These are phyloP conservation scores for Lasioglossum oenotherae DNA, from an alignment of 2,888 invertebrate species.

Conservation along the genomic window DNA sequence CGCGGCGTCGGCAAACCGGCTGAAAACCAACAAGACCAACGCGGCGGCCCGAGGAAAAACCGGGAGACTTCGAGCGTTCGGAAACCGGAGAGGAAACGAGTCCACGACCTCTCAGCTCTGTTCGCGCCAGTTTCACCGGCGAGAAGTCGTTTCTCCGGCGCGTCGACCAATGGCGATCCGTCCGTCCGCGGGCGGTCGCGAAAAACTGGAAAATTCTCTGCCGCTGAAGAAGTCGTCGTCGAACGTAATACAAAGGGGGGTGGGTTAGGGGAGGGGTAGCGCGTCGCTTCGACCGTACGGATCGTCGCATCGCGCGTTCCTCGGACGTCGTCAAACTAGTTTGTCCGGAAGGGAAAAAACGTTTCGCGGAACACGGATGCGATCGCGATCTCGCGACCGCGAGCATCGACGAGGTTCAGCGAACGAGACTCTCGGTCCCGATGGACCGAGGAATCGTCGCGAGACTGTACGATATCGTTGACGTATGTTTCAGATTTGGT, in stretches of 20 bases:
- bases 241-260: not conserved
- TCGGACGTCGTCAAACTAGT: constrained; percentile 48
- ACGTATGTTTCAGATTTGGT: constrained; percentile 87
- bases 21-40: constrained; percentile 53
- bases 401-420: not conserved
- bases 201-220: constrained; percentile 4
- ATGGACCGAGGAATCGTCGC: not conserved
- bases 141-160: not conserved
- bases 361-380: constrained; percentile 31
- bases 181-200: not conserved
- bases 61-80: constrained; percentile 12
- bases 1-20: constrained; percentile 54
- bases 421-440: not conserved
- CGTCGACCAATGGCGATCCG: not conserved
- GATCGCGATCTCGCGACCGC: not conserved
- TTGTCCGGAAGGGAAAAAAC: constrained; percentile 55
- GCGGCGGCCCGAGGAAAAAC: constrained; percentile 9
- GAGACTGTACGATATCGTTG: not conserved
- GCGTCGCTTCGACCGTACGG: not conserved
- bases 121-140: not conserved
- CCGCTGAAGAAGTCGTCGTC: not conserved
- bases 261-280: not conserved
- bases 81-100: constrained; percentile 2
- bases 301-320: not conserved
- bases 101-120: not conserved